phyloP scores from a whole-genome alignment of 2,888 invertebrate genomes.

The Chrysomela aeneicollis region DNA sequence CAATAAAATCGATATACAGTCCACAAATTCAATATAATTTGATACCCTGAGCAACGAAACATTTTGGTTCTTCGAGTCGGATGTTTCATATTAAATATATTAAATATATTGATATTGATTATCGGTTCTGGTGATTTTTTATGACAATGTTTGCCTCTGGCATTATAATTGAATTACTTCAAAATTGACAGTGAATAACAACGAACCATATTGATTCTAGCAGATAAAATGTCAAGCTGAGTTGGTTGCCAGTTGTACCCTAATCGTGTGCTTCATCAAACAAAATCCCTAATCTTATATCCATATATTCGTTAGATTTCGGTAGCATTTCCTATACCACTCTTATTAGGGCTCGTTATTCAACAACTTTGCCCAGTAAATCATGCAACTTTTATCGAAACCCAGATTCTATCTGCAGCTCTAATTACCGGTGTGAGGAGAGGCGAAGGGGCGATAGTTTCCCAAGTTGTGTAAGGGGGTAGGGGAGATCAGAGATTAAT shows the following conservation, averaged over 20 bases:
- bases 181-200: too few species aligned
- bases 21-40: too few species aligned
- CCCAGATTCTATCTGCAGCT: constrained; percentile 33
- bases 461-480: constrained; percentile 10
- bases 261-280: neutral
- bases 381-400: constrained; percentile 35
- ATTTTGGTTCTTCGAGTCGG: too few species aligned
- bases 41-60: too few species aligned
- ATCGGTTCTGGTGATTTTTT: too few species aligned
- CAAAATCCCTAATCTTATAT: constrained; percentile 9
- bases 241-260: neutral
- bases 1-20: too few species aligned
- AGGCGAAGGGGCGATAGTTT: constrained; percentile 26
- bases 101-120: too few species aligned
- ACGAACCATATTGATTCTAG: too few species aligned
- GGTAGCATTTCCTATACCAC: constrained; percentile 19
- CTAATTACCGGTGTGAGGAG: constrained; percentile 35
- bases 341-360: constrained; percentile 34
- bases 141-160: too few species aligned
- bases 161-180: too few species aligned
- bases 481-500: constrained; percentile 19
- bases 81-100: too few species aligned
- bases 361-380: constrained; percentile 30
- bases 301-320: constrained; percentile 10
- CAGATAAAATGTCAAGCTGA: too few species aligned